Conservation (phyloP, 2,797 vertebrate species). For the Fundulus diaphanus region DNA sequence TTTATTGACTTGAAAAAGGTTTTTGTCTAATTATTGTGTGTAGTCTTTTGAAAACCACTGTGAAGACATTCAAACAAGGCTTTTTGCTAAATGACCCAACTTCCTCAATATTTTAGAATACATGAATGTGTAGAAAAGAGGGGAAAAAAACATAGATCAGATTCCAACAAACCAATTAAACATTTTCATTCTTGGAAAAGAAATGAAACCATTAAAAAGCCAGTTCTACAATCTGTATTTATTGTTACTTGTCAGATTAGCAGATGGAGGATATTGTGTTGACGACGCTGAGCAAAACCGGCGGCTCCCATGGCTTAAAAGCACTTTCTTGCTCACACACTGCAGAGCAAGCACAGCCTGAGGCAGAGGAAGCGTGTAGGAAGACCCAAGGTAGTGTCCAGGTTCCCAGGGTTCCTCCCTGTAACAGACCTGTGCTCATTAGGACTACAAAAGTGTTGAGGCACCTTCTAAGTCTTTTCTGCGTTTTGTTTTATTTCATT, state of each 20-base stretch:
- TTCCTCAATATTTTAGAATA: background rate
- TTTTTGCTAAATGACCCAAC: background rate
- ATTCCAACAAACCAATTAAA: background rate
- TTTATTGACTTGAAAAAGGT: no score
- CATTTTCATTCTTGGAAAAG: conserved; percentile 26
- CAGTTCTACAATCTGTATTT: background rate
- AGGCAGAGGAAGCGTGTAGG: conserved; percentile 31
- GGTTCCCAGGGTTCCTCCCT: conserved; percentile 23
- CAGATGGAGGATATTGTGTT: background rate
- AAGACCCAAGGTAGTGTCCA: conserved; percentile 15
- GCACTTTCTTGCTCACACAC: conserved; percentile 22
- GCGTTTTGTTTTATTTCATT: background rate
- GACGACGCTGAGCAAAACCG: conserved; percentile 22
- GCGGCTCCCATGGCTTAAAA: conserved; percentile 30
- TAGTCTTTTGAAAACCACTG: background rate
- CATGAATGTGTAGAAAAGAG: background rate
- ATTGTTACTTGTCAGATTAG: background rate
- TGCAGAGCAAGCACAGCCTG: conserved; percentile 38
- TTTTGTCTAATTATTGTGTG: no score
- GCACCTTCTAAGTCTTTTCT: conserved; percentile 11
- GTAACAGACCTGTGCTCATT: conserved; percentile 17
- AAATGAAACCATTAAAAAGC: conserved; percentile 14
- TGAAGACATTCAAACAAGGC: background rate
- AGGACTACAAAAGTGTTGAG: background rate
- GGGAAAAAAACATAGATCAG: background rate